phyloP scores from a whole-genome alignment of 2,888 invertebrate genomes.

The Chydorus sphaericus region DNA sequence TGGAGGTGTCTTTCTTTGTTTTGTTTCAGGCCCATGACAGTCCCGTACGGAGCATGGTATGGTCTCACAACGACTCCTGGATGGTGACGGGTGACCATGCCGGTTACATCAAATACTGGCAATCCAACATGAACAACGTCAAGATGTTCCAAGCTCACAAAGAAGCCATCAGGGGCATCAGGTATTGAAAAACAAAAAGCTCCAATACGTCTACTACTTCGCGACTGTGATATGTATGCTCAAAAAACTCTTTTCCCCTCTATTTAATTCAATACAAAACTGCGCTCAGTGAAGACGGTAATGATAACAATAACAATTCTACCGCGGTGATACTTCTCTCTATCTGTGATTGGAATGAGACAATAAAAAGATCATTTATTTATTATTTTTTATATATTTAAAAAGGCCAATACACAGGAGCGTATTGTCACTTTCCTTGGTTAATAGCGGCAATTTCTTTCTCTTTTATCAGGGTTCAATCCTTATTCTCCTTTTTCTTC shows the following conservation, averaged over 20 bases:
- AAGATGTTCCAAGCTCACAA: constrained; percentile 99
- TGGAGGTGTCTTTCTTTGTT: constrained; percentile 10
- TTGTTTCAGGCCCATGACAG: constrained; percentile 86
- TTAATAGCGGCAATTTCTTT: too few species aligned
- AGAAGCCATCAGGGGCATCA: constrained; percentile 96
- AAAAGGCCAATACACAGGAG: too few species aligned
- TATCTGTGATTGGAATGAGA: too few species aligned
- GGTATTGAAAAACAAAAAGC: constrained; percentile 38
- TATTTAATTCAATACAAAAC: neutral
- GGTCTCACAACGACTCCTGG: constrained; percentile 99
- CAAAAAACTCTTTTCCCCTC: neutral
- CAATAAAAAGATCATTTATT: too few species aligned
- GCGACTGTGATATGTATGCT: neutral
- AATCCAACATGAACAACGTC: constrained; percentile 99
- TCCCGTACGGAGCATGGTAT: constrained; percentile 97
- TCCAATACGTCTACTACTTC: neutral
- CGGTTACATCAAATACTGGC: constrained; percentile 99
- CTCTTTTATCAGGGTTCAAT: neutral
- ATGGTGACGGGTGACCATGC: constrained; percentile 99
- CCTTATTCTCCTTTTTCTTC: neutral
- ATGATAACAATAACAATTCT: too few species aligned
- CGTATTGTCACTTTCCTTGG: too few species aligned
- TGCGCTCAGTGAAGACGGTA: neutral
- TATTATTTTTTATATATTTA: too few species aligned
- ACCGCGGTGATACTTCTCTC: too few species aligned